Percentiles rank a stretch among this genome's conserved stretches.
phyloP scores from a whole-genome alignment of 2,797 vertebrate species.

The Rhadinocentrus ornatus region DNA sequence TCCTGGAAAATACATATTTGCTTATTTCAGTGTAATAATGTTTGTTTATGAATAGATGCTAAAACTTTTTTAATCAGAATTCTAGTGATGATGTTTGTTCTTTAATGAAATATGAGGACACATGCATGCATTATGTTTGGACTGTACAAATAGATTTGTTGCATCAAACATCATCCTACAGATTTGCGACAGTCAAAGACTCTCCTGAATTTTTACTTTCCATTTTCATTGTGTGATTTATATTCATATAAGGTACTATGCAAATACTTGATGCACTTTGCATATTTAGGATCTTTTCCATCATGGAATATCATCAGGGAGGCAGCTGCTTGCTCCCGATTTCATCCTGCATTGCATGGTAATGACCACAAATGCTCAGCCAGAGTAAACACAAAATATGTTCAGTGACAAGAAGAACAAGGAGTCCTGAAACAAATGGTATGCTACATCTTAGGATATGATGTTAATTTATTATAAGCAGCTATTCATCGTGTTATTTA shows the following conservation, averaged over 20 bases:
- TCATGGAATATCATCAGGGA: constrained; percentile 9
- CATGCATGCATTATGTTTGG: constrained; percentile 51
- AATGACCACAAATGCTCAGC: constrained; percentile 9
- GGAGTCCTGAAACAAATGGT: background rate
- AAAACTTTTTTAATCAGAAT: constrained; percentile 30
- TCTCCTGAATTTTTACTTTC: constrained; percentile 35
- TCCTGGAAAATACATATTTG: constrained; percentile 34
- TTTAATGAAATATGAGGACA: constrained; percentile 19
- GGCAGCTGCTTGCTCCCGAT: constrained; percentile 5
- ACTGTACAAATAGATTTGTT: constrained; percentile 53
- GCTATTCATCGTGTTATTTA: background rate
- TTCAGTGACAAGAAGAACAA: background rate
- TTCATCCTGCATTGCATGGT: constrained; percentile 16
- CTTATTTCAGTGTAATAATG: constrained; percentile 4
- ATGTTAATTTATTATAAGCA: background rate
- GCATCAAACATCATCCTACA: constrained; percentile 42
- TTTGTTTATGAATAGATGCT: constrained; percentile 27
- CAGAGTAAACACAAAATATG: constrained; percentile 12
- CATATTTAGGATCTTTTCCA: constrained; percentile 1
- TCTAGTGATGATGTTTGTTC: constrained; percentile 13
- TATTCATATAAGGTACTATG: constrained; percentile 11
- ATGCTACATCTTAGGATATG: background rate
- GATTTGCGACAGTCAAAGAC: constrained; percentile 26
- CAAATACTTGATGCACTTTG: constrained; percentile 7
- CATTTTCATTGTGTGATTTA: constrained; percentile 22